phyloP scores from a whole-genome alignment of 2,888 invertebrate species.

The Leptinotarsa rubiginosa region DNA sequence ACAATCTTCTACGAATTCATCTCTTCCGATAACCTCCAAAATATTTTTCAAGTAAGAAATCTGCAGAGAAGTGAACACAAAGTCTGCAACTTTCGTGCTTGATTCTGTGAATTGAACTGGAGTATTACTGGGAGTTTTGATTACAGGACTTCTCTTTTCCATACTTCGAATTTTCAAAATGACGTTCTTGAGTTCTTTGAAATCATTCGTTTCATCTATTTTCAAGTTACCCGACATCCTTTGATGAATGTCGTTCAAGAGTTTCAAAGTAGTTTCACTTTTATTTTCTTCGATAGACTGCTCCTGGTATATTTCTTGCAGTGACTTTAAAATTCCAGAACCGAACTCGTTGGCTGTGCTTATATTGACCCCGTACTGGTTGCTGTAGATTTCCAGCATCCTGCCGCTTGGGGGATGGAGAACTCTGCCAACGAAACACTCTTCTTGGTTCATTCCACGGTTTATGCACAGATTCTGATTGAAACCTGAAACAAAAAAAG shows the following conservation, averaged over 20 bases:
- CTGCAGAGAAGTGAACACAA: conserved; percentile 45
- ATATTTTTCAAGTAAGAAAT: conserved; percentile 45
- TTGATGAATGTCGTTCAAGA: conserved; percentile 25
- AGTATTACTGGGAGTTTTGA: neutral
- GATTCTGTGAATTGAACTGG: neutral
- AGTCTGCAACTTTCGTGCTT: conserved; percentile 7
- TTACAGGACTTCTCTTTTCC: neutral
- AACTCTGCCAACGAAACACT: conserved; percentile 75
- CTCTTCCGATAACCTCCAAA: conserved; percentile 45
- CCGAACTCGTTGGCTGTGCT: conserved; percentile 78
- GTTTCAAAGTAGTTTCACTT: conserved; percentile 12
- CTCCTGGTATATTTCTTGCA: conserved; percentile 42
- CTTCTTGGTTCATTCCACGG: conserved; percentile 69
- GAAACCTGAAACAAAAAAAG: conserved; percentile 66
- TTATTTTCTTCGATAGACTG: neutral
- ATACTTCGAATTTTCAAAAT: conserved; percentile 26
- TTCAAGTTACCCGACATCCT: conserved; percentile 27
- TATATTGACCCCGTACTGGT: conserved; percentile 89
- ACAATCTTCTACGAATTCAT: conserved; percentile 42
- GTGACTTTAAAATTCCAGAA: conserved; percentile 46
- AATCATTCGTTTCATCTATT: conserved; percentile 28
- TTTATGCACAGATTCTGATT: conserved; percentile 86
- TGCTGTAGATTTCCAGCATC: conserved; percentile 82
- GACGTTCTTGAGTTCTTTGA: conserved; percentile 28
- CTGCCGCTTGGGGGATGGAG: conserved; percentile 78